Percentiles rank a stretch among this genome's conserved stretches.
Evolutionary conservation across 2,888 invertebrate species (phyloP).

Genomic region (Tillus elongatus): DNA sequence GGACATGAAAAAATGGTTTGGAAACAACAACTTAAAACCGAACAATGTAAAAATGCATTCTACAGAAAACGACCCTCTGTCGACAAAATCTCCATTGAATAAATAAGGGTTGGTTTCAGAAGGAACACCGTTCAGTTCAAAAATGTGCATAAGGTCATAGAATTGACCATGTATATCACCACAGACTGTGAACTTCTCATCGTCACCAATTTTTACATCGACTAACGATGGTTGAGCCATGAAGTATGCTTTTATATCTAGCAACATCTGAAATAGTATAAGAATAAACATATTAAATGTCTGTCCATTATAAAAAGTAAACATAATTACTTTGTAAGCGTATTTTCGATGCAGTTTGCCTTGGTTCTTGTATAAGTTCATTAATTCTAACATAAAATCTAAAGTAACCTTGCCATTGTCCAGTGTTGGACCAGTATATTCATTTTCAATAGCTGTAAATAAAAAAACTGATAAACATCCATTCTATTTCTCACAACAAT

Average conservation of each 20-base stretch:
- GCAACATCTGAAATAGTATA: slow-evolving; percentile 63
- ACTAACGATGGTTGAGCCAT: slow-evolving; percentile 79
- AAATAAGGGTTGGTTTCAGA: slow-evolving; percentile 93
- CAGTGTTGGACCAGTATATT: slow-evolving; percentile 84
- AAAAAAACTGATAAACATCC: too few relatives aligned
- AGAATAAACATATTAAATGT: slow-evolving; percentile 7
- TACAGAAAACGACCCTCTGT: slow-evolving; percentile 97
- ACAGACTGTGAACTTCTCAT: slow-evolving; percentile 92
- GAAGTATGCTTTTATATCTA: slow-evolving; percentile 80
- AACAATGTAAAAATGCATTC: slow-evolving; percentile 98
- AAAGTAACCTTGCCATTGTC: slow-evolving; percentile 81
- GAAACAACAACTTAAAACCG: slow-evolving; percentile 92
- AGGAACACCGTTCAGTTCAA: slow-evolving; percentile 92
- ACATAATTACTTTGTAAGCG: slow-evolving; percentile 74
- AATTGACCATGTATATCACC: slow-evolving; percentile 99
- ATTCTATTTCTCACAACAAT: too few relatives aligned
- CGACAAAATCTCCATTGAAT: slow-evolving; percentile 99
- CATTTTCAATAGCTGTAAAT: slow-evolving; percentile 79
- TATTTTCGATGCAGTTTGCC: slow-evolving; percentile 92
- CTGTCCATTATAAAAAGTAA: slow-evolving; percentile 6
- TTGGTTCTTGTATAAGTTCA: slow-evolving; percentile 83
- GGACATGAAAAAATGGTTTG: slow-evolving; percentile 94
- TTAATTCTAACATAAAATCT: slow-evolving; percentile 80
- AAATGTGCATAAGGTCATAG: slow-evolving; percentile 97
- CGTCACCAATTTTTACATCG: slow-evolving; percentile 77